Conservation (phyloP, 2,113 vertebrate species). For the Mustela nigripes region DNA sequence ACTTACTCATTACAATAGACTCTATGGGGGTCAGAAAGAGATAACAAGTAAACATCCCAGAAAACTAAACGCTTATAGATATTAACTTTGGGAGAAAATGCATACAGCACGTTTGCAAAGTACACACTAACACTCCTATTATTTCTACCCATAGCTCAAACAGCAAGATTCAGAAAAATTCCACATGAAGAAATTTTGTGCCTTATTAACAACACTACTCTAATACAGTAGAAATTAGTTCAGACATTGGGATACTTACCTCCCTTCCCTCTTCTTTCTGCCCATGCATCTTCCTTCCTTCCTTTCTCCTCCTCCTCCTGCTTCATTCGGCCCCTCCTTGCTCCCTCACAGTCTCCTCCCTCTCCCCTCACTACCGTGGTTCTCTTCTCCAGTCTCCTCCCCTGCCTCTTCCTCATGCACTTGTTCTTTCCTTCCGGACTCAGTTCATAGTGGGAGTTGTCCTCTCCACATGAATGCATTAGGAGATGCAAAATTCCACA, state of each 20-base stretch:
- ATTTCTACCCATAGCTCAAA: background rate
- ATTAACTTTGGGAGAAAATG: background rate
- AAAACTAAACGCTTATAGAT: background rate
- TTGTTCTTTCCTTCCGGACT: background rate
- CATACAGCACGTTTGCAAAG: background rate
- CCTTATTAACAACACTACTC: background rate
- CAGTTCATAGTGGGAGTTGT: background rate
- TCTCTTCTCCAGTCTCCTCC: background rate
- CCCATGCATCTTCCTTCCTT: too few relatives aligned
- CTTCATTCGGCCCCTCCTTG: background rate
- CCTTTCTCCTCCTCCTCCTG: background rate
- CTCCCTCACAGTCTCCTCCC: background rate
- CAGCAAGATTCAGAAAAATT: constrained; percentile 24
- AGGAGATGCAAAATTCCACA: background rate
- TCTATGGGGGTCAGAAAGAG: background rate
- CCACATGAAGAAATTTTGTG: background rate
- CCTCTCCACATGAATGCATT: background rate
- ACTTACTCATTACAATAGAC: background rate
- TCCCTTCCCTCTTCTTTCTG: background rate
- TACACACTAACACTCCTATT: background rate
- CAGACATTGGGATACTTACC: too few relatives aligned
- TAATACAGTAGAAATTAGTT: background rate
- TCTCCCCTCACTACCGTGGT: background rate
- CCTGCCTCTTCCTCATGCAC: background rate
- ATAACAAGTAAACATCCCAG: background rate